A percentile compares a stretch with the other conserved stretches of the same genome.
Conservation (phyloP, 2,113 vertebrate genomes). For the Chitala chitala region DNA sequence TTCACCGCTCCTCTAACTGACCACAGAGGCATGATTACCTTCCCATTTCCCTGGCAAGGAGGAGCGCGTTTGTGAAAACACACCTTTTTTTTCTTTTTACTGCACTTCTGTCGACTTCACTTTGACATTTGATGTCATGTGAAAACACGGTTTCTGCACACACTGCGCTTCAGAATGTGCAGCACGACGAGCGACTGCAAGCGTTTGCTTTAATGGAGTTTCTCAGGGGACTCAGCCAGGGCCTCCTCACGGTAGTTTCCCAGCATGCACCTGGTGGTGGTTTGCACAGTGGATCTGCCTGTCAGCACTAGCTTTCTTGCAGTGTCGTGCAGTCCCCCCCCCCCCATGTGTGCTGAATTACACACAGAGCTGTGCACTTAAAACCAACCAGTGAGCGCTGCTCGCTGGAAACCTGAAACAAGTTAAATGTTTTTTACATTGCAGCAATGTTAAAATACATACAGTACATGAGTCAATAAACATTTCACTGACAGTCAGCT, state of each 20-base stretch:
- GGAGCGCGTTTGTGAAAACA: conserved; percentile 24
- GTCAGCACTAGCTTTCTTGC: too few relatives aligned
- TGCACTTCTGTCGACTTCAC: background rate
- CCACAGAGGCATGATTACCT: conserved; percentile 64
- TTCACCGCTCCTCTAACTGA: conserved; percentile 67
- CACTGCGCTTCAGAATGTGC: background rate
- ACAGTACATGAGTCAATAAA: too few relatives aligned
- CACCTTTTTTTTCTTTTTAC: background rate
- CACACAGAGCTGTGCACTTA: background rate
- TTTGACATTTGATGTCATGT: background rate
- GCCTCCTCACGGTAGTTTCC: background rate
- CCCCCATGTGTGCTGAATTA: background rate
- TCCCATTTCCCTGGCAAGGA: conserved; percentile 32
- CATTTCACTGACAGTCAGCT: too few relatives aligned
- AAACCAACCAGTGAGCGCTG: background rate
- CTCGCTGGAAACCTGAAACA: too few relatives aligned
- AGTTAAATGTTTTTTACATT: too few relatives aligned
- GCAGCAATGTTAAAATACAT: too few relatives aligned
- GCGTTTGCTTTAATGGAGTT: background rate
- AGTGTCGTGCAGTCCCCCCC: too few relatives aligned
- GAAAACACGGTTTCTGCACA: background rate
- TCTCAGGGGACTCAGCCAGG: background rate
- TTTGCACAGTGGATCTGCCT: background rate
- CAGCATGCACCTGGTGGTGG: conserved; percentile 6
- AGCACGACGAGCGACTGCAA: background rate